These are phyloP conservation scores for Parus major DNA, from an alignment of 2,113 vertebrate species.

Conservation along the genomic window DNA sequence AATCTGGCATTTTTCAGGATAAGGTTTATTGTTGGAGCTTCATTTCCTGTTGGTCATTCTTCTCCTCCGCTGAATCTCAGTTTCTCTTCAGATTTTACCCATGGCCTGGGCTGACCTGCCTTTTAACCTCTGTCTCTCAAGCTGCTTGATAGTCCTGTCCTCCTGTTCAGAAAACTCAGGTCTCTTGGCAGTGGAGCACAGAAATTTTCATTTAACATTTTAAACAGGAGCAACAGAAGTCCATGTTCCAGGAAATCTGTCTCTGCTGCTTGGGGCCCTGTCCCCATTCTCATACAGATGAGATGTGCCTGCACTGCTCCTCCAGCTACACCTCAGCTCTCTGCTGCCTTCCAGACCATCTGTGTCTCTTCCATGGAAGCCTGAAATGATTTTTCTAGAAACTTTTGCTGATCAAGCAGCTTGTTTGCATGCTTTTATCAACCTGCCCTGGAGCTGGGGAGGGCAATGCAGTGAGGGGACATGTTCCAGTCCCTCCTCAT, in stretches of 20 bases:
- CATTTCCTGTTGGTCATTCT: constrained; percentile 53
- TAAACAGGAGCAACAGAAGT: not conserved
- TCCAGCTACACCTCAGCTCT: not conserved
- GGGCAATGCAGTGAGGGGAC: not conserved
- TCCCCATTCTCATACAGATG: not conserved
- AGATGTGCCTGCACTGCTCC: not conserved
- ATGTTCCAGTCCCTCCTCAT: not conserved
- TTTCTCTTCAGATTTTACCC: constrained; percentile 26
- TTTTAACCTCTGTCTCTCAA: not conserved
- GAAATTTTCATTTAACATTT: not conserved
- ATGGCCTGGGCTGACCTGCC: constrained; percentile 40
- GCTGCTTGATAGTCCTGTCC: not conserved
- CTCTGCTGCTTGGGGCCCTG: not conserved
- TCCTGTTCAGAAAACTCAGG: not conserved
- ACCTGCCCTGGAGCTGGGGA: not conserved
- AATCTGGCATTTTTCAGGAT: constrained; percentile 51
- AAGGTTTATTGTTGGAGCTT: constrained; percentile 42
- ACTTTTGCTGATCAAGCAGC: not conserved
- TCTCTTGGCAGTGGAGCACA: not conserved
- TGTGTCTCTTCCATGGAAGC: not conserved
- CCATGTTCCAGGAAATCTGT: not conserved
- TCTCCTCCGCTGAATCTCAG: not conserved
- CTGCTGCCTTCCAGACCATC: not conserved
- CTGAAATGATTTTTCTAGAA: not conserved
- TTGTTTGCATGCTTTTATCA: not conserved